These are phyloP conservation scores for Drosophila mercatorum DNA, from an alignment of 2,888 invertebrate genomes.

Conservation along the genomic window DNA sequence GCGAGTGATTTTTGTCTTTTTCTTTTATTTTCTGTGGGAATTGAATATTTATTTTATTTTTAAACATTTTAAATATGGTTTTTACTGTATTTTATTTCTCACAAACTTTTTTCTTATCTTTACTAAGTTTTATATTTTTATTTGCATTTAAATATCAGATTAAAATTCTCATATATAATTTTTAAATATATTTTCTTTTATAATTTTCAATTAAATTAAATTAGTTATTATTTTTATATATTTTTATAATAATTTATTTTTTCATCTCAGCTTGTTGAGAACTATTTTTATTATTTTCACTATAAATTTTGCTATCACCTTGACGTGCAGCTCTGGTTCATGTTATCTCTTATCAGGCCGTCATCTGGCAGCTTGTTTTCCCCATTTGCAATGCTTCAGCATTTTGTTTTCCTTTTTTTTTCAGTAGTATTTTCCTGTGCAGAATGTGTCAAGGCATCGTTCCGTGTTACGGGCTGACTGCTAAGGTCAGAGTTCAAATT, in stretches of 20 bases:
- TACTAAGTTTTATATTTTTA: no score
- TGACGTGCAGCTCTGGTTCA: constrained; percentile 8
- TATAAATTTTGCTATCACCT: background rate
- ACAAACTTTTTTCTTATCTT: no score
- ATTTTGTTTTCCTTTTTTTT: constrained; percentile 4
- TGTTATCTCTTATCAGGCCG: constrained; percentile 14
- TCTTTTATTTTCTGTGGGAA: background rate
- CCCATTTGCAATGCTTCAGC: constrained; percentile 49
- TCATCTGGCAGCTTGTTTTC: constrained; percentile 36
- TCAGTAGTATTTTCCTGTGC: constrained; percentile 16
- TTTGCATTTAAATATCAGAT: no score
- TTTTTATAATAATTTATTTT: background rate
- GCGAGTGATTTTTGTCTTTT: background rate
- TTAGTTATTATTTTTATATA: background rate
- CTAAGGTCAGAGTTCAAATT: constrained; percentile 73
- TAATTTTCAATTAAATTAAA: background rate
- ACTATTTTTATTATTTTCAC: background rate
- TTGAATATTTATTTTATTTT: background rate
- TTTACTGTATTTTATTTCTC: no score
- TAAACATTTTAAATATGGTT: background rate
- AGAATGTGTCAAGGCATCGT: constrained; percentile 46
- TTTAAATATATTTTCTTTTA: no score
- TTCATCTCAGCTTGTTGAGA: background rate
- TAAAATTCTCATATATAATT: no score
- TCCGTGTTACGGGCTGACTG: constrained; percentile 4